A percentile compares a stretch with the other conserved stretches of the same genome.
Conservation (phyloP, 2,888 invertebrate species). For the Neuroscelio doddi region DNA sequence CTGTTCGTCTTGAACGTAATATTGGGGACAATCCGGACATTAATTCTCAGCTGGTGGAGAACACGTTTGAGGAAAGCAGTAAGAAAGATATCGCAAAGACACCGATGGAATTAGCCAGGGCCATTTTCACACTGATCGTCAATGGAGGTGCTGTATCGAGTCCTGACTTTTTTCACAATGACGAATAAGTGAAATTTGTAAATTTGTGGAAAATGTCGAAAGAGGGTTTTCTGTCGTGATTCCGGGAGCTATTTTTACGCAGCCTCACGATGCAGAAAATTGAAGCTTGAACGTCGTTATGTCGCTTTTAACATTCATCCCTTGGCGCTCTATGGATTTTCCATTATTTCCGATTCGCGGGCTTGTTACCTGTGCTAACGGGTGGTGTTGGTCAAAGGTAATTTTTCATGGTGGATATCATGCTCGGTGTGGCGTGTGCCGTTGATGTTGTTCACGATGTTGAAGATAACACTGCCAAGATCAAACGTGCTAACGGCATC, state of each 20-base stretch:
- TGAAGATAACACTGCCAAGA: constrained; percentile 67
- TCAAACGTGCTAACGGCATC: constrained; percentile 67
- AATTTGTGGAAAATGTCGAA: too few species aligned
- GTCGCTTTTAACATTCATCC: constrained; percentile 64
- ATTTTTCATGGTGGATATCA: constrained; percentile 71
- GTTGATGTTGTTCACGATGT: constrained; percentile 59
- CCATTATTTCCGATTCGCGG: constrained; percentile 59
- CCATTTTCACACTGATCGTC: constrained; percentile 62
- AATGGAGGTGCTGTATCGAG: constrained; percentile 45
- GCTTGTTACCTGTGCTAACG: constrained; percentile 59
- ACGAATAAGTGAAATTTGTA: neutral
- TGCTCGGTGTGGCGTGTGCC: constrained; percentile 65
- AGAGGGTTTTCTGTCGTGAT: too few species aligned
- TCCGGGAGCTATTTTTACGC: constrained; percentile 33
- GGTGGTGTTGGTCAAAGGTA: constrained; percentile 69
- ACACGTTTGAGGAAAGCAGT: constrained; percentile 26
- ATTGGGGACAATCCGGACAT: constrained; percentile 58
- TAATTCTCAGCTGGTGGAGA: constrained; percentile 23
- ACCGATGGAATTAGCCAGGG: constrained; percentile 54
- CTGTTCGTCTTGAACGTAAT: constrained; percentile 55
- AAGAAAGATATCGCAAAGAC: constrained; percentile 9
- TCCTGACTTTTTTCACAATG: neutral
- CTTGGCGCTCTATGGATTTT: constrained; percentile 64
- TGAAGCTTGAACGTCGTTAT: constrained; percentile 46
- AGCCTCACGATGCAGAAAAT: constrained; percentile 35